Evolutionary conservation across 2,888 invertebrate genomes (phyloP).

Genomic region (Chaitophorus viminalis): DNA sequence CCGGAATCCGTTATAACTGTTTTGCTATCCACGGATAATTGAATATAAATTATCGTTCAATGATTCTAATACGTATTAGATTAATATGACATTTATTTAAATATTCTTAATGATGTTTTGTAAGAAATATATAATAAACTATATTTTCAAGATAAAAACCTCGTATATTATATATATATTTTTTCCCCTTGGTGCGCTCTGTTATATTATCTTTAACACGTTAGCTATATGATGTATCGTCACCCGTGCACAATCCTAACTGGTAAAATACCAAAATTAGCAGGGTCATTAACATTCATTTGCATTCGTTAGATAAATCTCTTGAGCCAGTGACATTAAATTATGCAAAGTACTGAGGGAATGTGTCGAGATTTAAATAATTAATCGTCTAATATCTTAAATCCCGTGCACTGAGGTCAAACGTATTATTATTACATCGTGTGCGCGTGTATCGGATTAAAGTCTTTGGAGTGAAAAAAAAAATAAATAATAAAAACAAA

Average conservation of each 20-base stretch:
- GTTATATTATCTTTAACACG: background rate
- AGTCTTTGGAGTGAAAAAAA: constrained; percentile 2
- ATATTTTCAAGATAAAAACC: constrained; percentile 2
- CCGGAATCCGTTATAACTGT: constrained; percentile 13
- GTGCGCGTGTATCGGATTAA: constrained; percentile 22
- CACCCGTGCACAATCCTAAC: background rate
- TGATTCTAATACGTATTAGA: constrained; percentile 1
- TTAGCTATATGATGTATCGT: background rate
- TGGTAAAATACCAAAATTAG: constrained; percentile 37
- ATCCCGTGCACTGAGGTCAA: constrained; percentile 55
- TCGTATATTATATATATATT: background rate
- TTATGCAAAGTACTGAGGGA: constrained; percentile 57
- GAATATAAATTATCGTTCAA: constrained; percentile 19
- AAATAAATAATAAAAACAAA: background rate
- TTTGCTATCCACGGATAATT: constrained; percentile 8
- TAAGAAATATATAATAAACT: constrained; percentile 41
- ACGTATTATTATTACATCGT: background rate
- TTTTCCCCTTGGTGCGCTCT: background rate
- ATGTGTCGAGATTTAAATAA: constrained; percentile 53
- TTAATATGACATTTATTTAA: constrained; percentile 37
- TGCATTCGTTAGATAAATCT: constrained; percentile 29
- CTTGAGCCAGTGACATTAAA: constrained; percentile 36
- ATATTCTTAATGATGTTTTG: constrained; percentile 31
- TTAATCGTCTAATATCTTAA: constrained; percentile 52
- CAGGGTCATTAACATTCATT: constrained; percentile 43